Base-by-base conservation (phyloP, 2,888 invertebrate genomes). In the Netelia inedita region DNA sequence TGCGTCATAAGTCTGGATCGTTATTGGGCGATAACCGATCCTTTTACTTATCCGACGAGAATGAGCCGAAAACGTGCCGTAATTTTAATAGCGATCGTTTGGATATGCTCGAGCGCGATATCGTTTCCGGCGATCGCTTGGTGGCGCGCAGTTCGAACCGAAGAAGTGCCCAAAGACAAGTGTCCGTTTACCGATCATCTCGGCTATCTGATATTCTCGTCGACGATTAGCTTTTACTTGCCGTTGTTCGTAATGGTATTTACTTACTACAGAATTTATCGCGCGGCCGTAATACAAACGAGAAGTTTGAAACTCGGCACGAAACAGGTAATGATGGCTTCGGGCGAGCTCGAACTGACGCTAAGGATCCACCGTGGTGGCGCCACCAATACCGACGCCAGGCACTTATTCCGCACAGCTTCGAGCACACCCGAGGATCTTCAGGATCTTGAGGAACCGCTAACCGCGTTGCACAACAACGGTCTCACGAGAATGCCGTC, bases 11-110 rank as follows among this genome's bases (percentile, higher is more conserved):
- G 98, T 0, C 94, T 99, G 90, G 99, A 99, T 93, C 96, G 99
- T 19, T 99, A 99, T 94, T 99, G 99, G 99, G 99, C 99, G 65
- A 99, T 99, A 86, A 99, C 98, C 14, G 99, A 99, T 94, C 99
- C 99, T 0, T 98, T 99, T 88, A 98, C 98, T 68, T 99, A 99
- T 94, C 98, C 99, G 1, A 98, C 97, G 94, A 95, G 97, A 86
- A 99, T 99, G 98, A 98, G 98, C 35, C 96, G 97, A 59, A 96
- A 96, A 82, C 95, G 98, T 81, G 98, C 99, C 0, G 97, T 96
- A 2, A 95, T 97, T 35, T 95, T 99, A 9, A 99, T 99, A 85
- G 97, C 97, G 0, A 96, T 97, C 8, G 99, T 99, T 6, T 99
- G 99, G 99, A 96, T 99, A 53, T 98, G 99, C 93, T 98, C 99